Evolutionary conservation across 2,113 vertebrate species (phyloP).

Genomic region (Alexandromys fortis): DNA sequence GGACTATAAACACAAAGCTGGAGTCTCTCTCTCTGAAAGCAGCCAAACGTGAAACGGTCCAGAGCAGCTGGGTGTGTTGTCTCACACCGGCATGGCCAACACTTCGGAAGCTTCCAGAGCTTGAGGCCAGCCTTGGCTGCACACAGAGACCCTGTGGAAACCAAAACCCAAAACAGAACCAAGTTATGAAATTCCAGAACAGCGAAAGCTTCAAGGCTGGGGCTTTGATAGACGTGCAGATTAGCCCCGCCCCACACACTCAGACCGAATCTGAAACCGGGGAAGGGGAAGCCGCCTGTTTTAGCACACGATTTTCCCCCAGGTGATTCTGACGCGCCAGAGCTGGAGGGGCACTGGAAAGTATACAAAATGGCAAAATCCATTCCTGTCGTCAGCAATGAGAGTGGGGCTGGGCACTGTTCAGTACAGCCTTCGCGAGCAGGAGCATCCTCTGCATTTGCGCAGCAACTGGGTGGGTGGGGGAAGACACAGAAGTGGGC

Average conservation of each 20-base stretch:
- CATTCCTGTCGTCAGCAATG: background rate
- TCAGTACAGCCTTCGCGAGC: background rate
- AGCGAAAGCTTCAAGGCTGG: background rate
- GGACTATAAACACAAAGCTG: background rate
- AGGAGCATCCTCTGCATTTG: background rate
- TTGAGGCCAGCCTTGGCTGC: background rate
- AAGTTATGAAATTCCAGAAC: conserved; percentile 5
- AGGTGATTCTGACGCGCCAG: background rate
- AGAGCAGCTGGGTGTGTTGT: too few relatives aligned
- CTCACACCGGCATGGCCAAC: too few relatives aligned
- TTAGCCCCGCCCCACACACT: background rate
- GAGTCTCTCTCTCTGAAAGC: background rate
- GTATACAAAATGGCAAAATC: background rate
- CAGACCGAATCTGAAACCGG: background rate
- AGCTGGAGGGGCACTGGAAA: background rate
- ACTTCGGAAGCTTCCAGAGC: background rate
- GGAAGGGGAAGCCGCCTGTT: background rate
- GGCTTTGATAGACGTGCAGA: conserved; percentile 25
- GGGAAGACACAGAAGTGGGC: too few relatives aligned
- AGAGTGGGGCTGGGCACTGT: background rate
- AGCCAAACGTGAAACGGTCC: too few relatives aligned
- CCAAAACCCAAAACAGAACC: background rate
- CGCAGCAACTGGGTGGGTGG: background rate
- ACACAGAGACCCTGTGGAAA: background rate
- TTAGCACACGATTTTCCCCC: background rate